A percentile compares a stretch with the other conserved stretches of the same genome.
Conservation (phyloP, 2,888 invertebrate species). For the Philopedon plagiatum region DNA sequence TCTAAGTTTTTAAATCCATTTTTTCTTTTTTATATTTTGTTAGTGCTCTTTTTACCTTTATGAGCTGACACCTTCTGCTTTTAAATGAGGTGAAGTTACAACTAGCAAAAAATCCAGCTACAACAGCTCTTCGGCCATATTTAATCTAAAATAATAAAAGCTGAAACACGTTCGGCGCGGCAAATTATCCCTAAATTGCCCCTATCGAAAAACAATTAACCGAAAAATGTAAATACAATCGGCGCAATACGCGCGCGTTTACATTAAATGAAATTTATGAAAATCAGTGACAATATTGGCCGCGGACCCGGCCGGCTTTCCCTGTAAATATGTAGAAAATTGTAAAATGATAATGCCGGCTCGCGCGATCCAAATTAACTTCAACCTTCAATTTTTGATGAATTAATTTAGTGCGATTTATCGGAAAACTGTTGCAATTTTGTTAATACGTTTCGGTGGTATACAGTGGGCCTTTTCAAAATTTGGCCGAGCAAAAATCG, state of each 20-base stretch:
- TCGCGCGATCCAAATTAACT: constrained; percentile 38
- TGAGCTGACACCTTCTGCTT: too few relatives aligned
- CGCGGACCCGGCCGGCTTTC: constrained; percentile 9
- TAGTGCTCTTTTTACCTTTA: too few relatives aligned
- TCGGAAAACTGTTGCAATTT: constrained; percentile 45
- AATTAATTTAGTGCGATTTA: constrained; percentile 51
- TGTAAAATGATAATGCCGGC: constrained; percentile 49
- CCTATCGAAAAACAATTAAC: constrained; percentile 51
- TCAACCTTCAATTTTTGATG: constrained; percentile 51
- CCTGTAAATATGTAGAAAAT: constrained; percentile 51
- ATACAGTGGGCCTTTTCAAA: not conserved
- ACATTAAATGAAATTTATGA: constrained; percentile 52
- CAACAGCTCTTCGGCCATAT: not conserved
- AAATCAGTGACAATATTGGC: constrained; percentile 46
- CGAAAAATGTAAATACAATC: constrained; percentile 50
- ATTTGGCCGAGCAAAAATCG: not conserved
- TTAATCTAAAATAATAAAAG: constrained; percentile 6
- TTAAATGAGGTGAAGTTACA: not conserved
- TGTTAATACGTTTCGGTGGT: constrained; percentile 30
- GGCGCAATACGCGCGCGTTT: constrained; percentile 21
- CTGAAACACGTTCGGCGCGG: constrained; percentile 6
- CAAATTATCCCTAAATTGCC: constrained; percentile 49
- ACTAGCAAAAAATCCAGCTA: not conserved
- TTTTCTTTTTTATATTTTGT: too few relatives aligned
- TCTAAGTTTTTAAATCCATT: too few relatives aligned